phyloP scores from a whole-genome alignment of 2,888 invertebrate species.

The Dasypolia templi region DNA sequence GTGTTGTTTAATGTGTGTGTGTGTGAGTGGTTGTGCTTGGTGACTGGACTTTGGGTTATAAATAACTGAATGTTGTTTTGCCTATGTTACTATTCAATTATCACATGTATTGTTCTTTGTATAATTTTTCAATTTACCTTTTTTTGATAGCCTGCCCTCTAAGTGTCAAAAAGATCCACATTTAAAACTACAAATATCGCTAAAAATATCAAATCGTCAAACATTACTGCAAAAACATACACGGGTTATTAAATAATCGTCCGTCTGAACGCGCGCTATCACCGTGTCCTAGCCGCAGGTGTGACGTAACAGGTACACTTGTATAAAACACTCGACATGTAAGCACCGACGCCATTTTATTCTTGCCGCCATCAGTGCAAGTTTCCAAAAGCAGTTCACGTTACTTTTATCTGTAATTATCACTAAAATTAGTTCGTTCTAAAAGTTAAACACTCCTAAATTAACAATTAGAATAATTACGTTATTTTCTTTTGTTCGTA shows the following conservation, averaged over 20 bases:
- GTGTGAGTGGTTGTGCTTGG: no score
- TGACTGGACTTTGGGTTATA: no score
- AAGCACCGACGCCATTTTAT: constrained; percentile 84
- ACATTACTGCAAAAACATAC: not conserved
- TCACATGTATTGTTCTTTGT: no score
- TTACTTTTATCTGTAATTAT: constrained; percentile 58
- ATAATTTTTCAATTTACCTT: no score
- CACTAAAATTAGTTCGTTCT: constrained; percentile 58
- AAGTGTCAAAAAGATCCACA: not conserved
- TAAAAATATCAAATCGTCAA: not conserved
- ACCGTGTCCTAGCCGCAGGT: constrained; percentile 80
- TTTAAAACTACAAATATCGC: not conserved
- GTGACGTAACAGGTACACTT: constrained; percentile 87
- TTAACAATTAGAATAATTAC: constrained; percentile 63
- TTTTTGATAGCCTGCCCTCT: not conserved
- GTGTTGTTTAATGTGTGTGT: no score
- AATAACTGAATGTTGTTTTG: no score
- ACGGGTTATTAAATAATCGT: not conserved
- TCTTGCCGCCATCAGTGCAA: constrained; percentile 64
- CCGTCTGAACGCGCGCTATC: constrained; percentile 69
- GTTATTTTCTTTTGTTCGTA: constrained; percentile 24
- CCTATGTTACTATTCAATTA: no score
- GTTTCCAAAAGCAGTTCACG: constrained; percentile 65
- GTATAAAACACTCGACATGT: constrained; percentile 84
- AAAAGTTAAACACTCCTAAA: constrained; percentile 52